phyloP scores from a whole-genome alignment of 1,140 invertebrate species.

The Tenebrio molitor region DNA sequence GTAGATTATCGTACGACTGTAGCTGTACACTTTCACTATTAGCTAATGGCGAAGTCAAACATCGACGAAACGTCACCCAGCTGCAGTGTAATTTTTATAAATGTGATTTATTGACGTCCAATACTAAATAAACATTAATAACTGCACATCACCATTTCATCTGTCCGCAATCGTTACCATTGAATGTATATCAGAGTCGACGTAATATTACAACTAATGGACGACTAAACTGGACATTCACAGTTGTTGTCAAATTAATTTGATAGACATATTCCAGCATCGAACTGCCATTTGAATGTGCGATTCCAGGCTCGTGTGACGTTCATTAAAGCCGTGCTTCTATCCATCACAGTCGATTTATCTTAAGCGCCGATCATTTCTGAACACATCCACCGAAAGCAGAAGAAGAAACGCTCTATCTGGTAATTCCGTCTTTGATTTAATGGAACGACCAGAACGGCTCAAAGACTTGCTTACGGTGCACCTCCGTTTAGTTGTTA shows the following conservation, averaged over 20 bases:
- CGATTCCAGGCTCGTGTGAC: background rate
- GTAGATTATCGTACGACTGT: too few species aligned
- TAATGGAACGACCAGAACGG: background rate
- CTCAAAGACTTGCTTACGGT: background rate
- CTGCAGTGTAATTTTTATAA: too few species aligned
- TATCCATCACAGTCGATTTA: slow-evolving; percentile 1
- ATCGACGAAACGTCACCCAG: too few species aligned
- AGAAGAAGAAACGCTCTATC: background rate
- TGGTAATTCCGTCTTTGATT: background rate
- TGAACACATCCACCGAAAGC: background rate
- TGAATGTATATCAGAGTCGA: slow-evolving; percentile 8
- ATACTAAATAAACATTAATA: background rate
- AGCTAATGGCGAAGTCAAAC: too few species aligned
- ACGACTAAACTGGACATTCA: background rate
- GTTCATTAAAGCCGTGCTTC: too few species aligned
- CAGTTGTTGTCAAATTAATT: background rate
- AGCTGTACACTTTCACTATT: too few species aligned
- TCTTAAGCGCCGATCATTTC: slow-evolving; percentile 7
- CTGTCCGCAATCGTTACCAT: background rate
- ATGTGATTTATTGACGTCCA: too few species aligned
- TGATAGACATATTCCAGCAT: background rate
- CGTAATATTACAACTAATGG: slow-evolving; percentile 17
- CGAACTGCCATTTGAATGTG: slow-evolving; percentile 1
- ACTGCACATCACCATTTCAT: background rate
- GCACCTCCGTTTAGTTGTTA: background rate